Conservation (phyloP, 1,140 invertebrate genomes). For the Hypothenemus hampei region DNA sequence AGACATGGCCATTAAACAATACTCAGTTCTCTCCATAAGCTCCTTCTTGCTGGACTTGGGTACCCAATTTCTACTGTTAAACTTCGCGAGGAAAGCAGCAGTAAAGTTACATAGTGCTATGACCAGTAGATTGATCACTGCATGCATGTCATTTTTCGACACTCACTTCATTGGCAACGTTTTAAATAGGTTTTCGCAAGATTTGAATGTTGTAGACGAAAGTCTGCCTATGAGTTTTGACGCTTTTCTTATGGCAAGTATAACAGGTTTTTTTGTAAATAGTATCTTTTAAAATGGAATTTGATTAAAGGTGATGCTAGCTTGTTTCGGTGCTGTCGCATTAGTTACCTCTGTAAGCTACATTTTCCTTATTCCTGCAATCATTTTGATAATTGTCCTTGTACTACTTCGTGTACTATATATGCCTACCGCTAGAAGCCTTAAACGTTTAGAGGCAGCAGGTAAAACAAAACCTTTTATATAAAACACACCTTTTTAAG, state of each 20-base stretch:
- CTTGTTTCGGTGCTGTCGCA: constrained; percentile 25
- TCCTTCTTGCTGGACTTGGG: constrained; percentile 14
- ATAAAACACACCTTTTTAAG: background rate
- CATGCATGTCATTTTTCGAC: constrained; percentile 38
- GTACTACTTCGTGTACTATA: constrained; percentile 54
- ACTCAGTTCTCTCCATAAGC: constrained; percentile 10
- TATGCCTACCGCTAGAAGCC: constrained; percentile 55
- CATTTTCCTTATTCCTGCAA: constrained; percentile 41
- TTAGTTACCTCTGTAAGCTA: constrained; percentile 30
- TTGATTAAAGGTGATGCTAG: constrained; percentile 31
- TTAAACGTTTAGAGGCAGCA: constrained; percentile 61
- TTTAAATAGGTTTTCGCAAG: constrained; percentile 38
- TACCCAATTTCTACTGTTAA: constrained; percentile 11
- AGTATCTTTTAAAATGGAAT: background rate
- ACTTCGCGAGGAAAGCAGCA: constrained; percentile 29
- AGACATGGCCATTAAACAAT: constrained; percentile 13
- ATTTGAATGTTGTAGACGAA: constrained; percentile 36
- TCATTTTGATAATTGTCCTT: constrained; percentile 51
- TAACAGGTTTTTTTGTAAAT: constrained; percentile 1
- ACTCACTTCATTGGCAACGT: constrained; percentile 38
- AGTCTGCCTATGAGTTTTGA: constrained; percentile 16
- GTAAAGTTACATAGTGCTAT: constrained; percentile 34
- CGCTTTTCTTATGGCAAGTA: constrained; percentile 26
- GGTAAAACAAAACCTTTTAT: constrained; percentile 44
- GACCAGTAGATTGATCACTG: constrained; percentile 28